Base-by-base conservation (phyloP, 2,113 vertebrate species). In the Amazona guildingii region DNA sequence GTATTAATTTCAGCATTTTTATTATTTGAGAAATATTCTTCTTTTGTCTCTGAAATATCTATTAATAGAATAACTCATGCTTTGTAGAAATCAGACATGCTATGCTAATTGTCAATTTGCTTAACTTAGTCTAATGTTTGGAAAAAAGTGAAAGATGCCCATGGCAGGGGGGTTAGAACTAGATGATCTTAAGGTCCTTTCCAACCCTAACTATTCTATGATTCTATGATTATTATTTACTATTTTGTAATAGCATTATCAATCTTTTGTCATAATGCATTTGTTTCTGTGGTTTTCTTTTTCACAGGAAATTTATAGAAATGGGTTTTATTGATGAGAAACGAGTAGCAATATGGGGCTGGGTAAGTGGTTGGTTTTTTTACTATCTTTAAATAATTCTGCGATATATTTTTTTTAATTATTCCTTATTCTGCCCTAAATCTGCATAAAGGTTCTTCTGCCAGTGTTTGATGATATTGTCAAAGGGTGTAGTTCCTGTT, bases 261-360 rank as follows among this genome's bases (percentile, higher is more conserved):
- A n/a, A 28, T 67, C 37, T 87, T 96, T 86, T 92, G 29, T 83
- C 95, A 95, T 61, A 92, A 94, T 96, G 64, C 44, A 73, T 96
- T 95, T 78, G 90, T 95, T 94, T 90, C 69, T 93, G 52, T 97
- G 93, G 89, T 96, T 96, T 97, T 92, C 59, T 92, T 98, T 97
- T 90, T 73, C 64, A 75, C 92, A 98, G 98, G 91, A 98, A 98
- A 97, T 98, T 98, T 97, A 97, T 98, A 98, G 97, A 98, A 97
- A 98, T 98, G 98, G 98, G 98, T 63, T 98, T 98, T 97, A 98
- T 98, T 97, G 98, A 98, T 98, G 98, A 98, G 94, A 98, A 97
- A 88, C 97, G 98, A 97, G 96, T 98, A 97, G 98, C 98, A 93
- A 98, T 98, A 97, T 98, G 98, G 98, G 98, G 98, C 79, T 98